Percentiles rank a stretch among this genome's conserved stretches.
phyloP scores from a whole-genome alignment of 2,797 vertebrate species.

The Pyrocephalus nanus region DNA sequence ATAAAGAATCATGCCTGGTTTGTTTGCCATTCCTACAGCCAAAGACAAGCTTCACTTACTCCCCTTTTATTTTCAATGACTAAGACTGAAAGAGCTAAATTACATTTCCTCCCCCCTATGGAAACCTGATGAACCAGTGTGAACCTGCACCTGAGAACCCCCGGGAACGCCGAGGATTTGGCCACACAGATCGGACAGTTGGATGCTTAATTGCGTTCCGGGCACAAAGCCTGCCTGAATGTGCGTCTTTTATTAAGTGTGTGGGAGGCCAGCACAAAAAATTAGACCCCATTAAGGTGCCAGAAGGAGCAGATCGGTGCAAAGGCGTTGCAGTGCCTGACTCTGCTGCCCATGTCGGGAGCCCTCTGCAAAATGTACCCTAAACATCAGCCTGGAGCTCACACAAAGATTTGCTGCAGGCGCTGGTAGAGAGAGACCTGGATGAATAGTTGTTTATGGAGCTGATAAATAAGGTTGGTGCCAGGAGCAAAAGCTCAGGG shows the following conservation, averaged over 20 bases:
- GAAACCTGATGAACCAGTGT: conserved; percentile 66
- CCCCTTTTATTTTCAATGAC: conserved; percentile 52
- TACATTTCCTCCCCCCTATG: conserved; percentile 36
- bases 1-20: conserved; percentile 52
- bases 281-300: conserved; percentile 29
- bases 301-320: conserved; percentile 6
- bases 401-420: not conserved
- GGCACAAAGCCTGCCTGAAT: conserved; percentile 56
- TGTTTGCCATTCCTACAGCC: conserved; percentile 51
- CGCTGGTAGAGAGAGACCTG: not conserved
- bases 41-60: conserved; percentile 52
- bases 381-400: not conserved
- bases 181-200: conserved; percentile 59
- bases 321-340: not conserved
- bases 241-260: conserved; percentile 17
- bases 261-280: conserved; percentile 50
- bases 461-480: not conserved
- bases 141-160: conserved; percentile 64
- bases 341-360: not conserved
- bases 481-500: not conserved
- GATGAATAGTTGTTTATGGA: not conserved
- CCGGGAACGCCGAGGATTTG: not conserved
- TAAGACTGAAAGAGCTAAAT: conserved; percentile 62
- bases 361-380: not conserved
- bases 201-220: conserved; percentile 40